These are phyloP conservation scores for Saturnia japonica DNA, from an alignment of 2,888 invertebrate genomes.

Conservation along the genomic window DNA sequence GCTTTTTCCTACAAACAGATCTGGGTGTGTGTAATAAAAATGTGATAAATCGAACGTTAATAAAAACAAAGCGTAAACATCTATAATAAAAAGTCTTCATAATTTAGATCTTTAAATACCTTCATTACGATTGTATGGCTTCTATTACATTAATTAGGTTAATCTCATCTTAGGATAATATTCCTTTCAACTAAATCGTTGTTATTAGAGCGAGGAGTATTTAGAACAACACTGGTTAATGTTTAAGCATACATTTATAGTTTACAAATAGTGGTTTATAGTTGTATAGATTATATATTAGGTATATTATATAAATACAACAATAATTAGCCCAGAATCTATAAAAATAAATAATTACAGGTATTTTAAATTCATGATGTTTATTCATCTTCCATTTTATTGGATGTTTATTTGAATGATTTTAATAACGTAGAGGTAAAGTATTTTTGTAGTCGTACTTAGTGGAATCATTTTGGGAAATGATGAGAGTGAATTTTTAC, in stretches of 20 bases:
- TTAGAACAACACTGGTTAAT: constrained; percentile 4
- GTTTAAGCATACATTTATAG: neutral
- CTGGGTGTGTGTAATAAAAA: constrained; percentile 2
- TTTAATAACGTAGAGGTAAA: no score
- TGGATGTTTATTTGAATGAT: no score
- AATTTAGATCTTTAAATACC: neutral
- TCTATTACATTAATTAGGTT: constrained; percentile 7
- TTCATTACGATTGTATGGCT: neutral
- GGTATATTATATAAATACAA: no score
- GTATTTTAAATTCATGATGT: no score
- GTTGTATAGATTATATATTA: no score
- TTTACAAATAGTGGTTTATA: neutral
- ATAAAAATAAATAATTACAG: no score
- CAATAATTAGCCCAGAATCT: no score
- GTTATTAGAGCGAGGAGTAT: constrained; percentile 8
- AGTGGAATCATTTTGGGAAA: no score
- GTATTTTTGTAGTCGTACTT: no score
- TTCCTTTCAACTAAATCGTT: constrained; percentile 14
- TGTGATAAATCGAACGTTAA: constrained; percentile 12
- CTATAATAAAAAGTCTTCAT: constrained; percentile 9
- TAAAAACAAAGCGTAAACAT: constrained; percentile 8
- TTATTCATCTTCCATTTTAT: no score
- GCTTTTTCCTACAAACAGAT: neutral
- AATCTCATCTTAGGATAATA: constrained; percentile 2
- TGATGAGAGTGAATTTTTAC: no score